These are phyloP conservation scores for Catalaphyllia jardinei DNA, from an alignment of 64 coral and sea anemone species.

Conservation along the genomic window DNA sequence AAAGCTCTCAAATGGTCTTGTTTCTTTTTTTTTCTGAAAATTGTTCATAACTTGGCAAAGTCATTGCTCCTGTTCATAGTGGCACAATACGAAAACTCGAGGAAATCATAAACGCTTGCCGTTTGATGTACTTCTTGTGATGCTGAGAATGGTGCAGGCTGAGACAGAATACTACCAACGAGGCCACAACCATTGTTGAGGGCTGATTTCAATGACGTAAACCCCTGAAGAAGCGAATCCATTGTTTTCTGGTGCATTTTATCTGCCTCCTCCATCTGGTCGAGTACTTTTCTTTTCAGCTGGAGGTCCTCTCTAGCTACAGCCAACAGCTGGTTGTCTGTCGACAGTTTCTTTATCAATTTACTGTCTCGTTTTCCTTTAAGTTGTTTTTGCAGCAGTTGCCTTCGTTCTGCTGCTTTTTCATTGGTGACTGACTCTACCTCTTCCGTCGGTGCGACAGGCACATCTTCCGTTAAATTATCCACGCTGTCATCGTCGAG, in stretches of 20 bases:
- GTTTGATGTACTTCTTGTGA: constrained; percentile 11
- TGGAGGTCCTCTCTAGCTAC: constrained; percentile 40
- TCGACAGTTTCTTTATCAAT: neutral
- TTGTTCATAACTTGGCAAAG: too few relatives aligned
- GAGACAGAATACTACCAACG: constrained; percentile 3
- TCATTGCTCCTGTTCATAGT: neutral
- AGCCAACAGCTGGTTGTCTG: constrained; percentile 39
- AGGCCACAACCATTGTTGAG: constrained; percentile 27
- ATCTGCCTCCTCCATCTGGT: constrained; percentile 45
- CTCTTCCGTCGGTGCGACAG: neutral
- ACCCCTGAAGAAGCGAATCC: constrained; percentile 39
- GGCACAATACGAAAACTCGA: constrained; percentile 1
- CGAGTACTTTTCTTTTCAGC: constrained; percentile 41
- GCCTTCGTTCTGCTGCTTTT: constrained; percentile 28
- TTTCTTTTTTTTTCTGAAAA: neutral
- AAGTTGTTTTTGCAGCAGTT: constrained; percentile 44
- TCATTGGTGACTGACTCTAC: neutral
- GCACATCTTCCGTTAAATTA: neutral
- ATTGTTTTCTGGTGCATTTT: constrained; percentile 46
- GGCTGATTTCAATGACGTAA: constrained; percentile 38
- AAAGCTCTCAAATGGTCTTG: constrained; percentile 1
- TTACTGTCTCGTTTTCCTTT: constrained; percentile 36
- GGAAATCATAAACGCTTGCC: neutral
- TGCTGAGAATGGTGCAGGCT: constrained; percentile 10
- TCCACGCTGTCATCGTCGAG: constrained; percentile 5